Percentiles rank a stretch among this genome's conserved stretches.
Conservation (phyloP, 1,140 invertebrate genomes). For the Ridgeia piscesae region DNA sequence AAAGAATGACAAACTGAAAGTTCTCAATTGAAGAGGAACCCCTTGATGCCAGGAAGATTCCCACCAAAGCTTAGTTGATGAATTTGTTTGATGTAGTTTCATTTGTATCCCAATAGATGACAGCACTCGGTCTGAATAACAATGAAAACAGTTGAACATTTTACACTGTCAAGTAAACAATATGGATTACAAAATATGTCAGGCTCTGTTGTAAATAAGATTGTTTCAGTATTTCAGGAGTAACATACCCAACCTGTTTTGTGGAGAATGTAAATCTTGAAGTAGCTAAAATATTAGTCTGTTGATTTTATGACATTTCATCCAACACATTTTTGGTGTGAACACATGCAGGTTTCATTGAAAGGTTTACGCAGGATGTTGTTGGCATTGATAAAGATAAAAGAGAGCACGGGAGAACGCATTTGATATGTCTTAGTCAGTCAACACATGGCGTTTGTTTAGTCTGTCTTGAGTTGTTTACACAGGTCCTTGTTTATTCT, state of each 20-base stretch:
- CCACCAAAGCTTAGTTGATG: no score
- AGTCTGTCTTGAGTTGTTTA: neutral
- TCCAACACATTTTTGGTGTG: neutral
- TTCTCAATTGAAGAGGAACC: no score
- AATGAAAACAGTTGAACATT: no score
- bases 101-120: no score
- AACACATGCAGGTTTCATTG: neutral
- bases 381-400: neutral
- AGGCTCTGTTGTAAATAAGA: neutral
- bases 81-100: no score
- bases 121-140: no score
- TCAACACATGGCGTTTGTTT: neutral
- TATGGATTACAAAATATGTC: no score
- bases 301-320: neutral
- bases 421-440: neutral
- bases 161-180: no score
- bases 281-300: neutral
- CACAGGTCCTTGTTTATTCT: neutral
- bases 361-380: neutral
- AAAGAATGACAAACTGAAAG: no score
- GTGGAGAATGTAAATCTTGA: neutral
- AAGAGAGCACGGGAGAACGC: neutral
- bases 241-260: neutral
- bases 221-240: neutral
- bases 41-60: no score